Percentiles rank a stretch among this genome's conserved stretches.
Evolutionary conservation across 30 jellyfish, hydroid and myxozoan species (phyloP).

Genomic region (Euphysa ruthae): DNA sequence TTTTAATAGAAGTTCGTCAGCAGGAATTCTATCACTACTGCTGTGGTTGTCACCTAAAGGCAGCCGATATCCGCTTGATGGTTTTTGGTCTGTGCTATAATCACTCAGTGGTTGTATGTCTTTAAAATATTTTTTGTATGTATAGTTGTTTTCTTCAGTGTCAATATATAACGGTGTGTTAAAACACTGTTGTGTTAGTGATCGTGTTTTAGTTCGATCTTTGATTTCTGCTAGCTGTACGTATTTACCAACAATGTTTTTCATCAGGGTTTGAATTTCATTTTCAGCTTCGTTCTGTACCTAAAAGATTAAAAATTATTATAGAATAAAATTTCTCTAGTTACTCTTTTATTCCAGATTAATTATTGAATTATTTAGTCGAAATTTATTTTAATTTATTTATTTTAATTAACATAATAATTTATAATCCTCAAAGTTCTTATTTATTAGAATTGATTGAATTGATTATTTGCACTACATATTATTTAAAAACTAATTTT

Average conservation of each 20-base stretch:
- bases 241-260: constrained; percentile 57
- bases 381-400: too few relatives aligned
- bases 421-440: too few relatives aligned
- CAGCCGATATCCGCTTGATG: not conserved
- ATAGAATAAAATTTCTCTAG: too few relatives aligned
- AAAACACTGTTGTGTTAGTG: not conserved
- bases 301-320: constrained; percentile 24
- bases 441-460: too few relatives aligned
- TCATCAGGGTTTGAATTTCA: constrained; percentile 74
- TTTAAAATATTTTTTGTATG: not conserved
- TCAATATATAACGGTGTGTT: not conserved
- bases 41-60: too few relatives aligned
- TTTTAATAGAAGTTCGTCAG: not conserved
- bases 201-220: not conserved
- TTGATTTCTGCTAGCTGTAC: constrained; percentile 38
- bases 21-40: not conserved
- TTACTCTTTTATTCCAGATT: too few relatives aligned
- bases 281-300: constrained; percentile 83
- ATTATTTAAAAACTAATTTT: too few relatives aligned
- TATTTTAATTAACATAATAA: too few relatives aligned
- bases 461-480: too few relatives aligned
- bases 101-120: not conserved
- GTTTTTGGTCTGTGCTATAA: not conserved
- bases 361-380: too few relatives aligned
- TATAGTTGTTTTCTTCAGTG: not conserved